Conservation (phyloP, 2,888 invertebrate species). For the Drepana falcataria region DNA sequence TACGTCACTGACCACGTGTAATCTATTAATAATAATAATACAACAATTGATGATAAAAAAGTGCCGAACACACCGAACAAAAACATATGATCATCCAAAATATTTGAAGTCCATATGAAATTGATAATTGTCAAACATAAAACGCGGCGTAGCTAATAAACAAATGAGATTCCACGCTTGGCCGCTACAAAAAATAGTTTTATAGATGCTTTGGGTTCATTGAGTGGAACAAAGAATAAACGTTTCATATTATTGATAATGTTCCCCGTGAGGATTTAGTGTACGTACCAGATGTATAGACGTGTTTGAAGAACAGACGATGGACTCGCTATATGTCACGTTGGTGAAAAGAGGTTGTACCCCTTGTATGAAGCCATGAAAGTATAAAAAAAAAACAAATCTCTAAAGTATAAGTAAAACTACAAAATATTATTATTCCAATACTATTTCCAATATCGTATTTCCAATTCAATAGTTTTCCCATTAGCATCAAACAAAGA, state of each 20-base stretch:
- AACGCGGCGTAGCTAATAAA: conserved; percentile 28
- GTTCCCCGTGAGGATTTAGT: not conserved
- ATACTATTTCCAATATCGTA: no score
- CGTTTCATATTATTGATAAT: not conserved
- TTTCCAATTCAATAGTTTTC: no score
- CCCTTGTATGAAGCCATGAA: no score
- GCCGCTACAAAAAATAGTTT: conserved; percentile 4
- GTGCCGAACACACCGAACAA: conserved; percentile 16
- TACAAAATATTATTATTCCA: no score
- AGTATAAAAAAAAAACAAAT: no score
- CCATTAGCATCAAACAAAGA: no score
- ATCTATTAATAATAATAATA: conserved; percentile 16
- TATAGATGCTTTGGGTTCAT: conserved; percentile 6
- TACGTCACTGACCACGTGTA: conserved; percentile 4
- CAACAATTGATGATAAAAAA: conserved; percentile 17
- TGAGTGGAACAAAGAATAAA: conserved; percentile 2
- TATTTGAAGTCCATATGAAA: conserved; percentile 35
- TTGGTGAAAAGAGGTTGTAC: no score
- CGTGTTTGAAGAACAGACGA: no score
- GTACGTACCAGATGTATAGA: no score
- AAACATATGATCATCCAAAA: conserved; percentile 21
- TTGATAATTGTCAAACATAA: conserved; percentile 34
- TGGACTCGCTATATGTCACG: no score
- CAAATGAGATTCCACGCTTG: conserved; percentile 27
- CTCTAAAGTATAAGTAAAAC: no score